Evolutionary conservation across 2,888 invertebrate genomes (phyloP), one percentile per base, ranked within the genome.

Genomic region (Yponomeuta cagnagella): DNA sequence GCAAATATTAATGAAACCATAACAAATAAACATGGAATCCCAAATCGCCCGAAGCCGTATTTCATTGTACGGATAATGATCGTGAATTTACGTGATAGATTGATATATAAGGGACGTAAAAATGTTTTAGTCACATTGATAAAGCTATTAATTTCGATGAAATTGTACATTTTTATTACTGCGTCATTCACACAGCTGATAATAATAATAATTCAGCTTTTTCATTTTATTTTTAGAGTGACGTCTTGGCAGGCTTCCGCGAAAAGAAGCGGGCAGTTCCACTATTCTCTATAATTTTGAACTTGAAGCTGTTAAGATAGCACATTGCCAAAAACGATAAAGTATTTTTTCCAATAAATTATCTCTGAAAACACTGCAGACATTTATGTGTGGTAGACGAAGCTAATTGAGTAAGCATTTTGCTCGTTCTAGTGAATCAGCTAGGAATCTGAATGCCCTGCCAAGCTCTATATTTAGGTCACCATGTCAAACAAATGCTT

Each of bases 191-290:
- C 58, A 52, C 10, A 58, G 58, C 69, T n/a, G 52, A 30, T 58
- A 31, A 69, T 52, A 69, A 72, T 72, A 74, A 70, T 71, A 66
- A 70, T 69, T 67, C 68, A 70, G 73, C 71, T 73, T 72, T 73
- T 65, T 15, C 3, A 5, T 58, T 15, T 58, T 58, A 4, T 15
- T 58, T 12, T 58, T 58, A 37, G 33, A 68, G 72, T 70, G 65
- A 71, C 67, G 68, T 70, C 71, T 74, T 76, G 74, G 76, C 77
- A 70, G 71, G 23, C 63, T 63, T 72, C 74, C 73, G 71, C 48
- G 52, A 69, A 73, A 73, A 71, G 72, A 70, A 74, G 73, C 64
- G 71, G 70, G 73, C 73, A 73, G 68, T 70, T 72, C 72, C 66
- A 64, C 70, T 73, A 66, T 70, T 71, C 68, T 23, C 63, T 63